phyloP scores from a whole-genome alignment of 2,113 vertebrate genomes.

The Salminus brasiliensis region DNA sequence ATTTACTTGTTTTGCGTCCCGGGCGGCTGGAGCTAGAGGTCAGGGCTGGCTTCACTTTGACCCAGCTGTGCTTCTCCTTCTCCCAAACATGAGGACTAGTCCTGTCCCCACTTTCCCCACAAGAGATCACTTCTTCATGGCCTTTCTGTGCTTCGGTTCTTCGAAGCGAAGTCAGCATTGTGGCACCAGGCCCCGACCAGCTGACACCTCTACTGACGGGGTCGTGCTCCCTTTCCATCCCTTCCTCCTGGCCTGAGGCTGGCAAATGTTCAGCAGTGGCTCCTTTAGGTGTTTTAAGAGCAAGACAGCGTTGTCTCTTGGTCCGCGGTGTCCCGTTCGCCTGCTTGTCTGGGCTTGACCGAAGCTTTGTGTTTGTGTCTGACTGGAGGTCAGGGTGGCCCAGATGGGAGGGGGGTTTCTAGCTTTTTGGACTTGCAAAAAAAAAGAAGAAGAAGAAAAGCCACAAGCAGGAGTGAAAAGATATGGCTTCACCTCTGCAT shows the following conservation, averaged over 20 bases:
- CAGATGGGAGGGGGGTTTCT: not conserved
- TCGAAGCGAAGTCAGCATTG: not conserved
- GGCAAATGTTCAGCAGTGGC: not conserved
- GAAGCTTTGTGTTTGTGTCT: conserved; percentile 9
- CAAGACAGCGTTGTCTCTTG: not conserved
- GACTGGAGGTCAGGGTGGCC: not conserved
- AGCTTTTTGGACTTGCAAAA: not conserved
- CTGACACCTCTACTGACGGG: conserved; percentile 70
- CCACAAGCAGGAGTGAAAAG: conserved; percentile 29
- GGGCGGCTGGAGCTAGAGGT: conserved; percentile 45
- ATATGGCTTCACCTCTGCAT: not conserved
- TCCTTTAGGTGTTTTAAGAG: not conserved
- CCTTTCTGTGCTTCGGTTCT: no score
- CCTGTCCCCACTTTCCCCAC: conserved; percentile 42
- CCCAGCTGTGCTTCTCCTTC: conserved; percentile 55
- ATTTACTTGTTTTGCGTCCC: conserved; percentile 78
- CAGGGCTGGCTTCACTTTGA: conserved; percentile 60
- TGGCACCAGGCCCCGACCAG: conserved; percentile 51
- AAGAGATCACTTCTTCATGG: not conserved
- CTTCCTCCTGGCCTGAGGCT: conserved; percentile 28
- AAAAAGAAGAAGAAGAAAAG: no score
- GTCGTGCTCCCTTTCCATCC: conserved; percentile 69
- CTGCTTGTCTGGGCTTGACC: conserved; percentile 28
- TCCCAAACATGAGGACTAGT: conserved; percentile 63
- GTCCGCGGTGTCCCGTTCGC: not conserved